phyloP scores from a whole-genome alignment of 2,888 invertebrate species.

The Azorinus chamasolen region DNA sequence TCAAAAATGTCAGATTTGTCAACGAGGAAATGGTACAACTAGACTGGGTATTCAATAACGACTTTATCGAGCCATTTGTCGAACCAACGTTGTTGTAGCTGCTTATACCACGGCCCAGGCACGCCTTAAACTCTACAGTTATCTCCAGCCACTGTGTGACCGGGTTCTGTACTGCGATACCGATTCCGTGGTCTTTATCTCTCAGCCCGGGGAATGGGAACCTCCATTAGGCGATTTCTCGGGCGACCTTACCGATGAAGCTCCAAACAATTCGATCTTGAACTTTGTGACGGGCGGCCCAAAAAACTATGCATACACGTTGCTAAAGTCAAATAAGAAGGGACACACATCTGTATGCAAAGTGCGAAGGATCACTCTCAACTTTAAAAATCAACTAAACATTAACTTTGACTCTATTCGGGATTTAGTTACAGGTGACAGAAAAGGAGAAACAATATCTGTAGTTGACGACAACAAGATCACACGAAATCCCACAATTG shows the following conservation, averaged over 20 bases:
- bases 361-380: conserved; percentile 29
- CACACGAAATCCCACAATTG: conserved; percentile 12
- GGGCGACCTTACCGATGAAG: conserved; percentile 46
- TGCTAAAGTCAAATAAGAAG: conserved; percentile 29
- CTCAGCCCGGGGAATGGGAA: conserved; percentile 22
- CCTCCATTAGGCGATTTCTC: conserved; percentile 18
- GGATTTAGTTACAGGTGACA: neutral
- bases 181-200: conserved; percentile 34
- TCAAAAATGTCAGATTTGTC: conserved; percentile 38
- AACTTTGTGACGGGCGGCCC: conserved; percentile 83
- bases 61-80: conserved; percentile 74
- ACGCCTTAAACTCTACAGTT: conserved; percentile 27
- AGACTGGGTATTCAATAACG: conserved; percentile 26
- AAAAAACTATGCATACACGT: conserved; percentile 81
- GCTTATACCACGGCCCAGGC: conserved; percentile 22
- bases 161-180: conserved; percentile 35
- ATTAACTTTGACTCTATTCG: conserved; percentile 19
- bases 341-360: conserved; percentile 27
- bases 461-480: conserved; percentile 28
- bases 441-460: too few species aligned
- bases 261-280: conserved; percentile 39
- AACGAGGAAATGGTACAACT: conserved; percentile 45
- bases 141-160: conserved; percentile 4
- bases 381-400: conserved; percentile 17
- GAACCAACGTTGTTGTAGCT: conserved; percentile 37